These are phyloP conservation scores for Lycaena phlaeas DNA, from an alignment of 2,888 invertebrate genomes.

Conservation along the genomic window DNA sequence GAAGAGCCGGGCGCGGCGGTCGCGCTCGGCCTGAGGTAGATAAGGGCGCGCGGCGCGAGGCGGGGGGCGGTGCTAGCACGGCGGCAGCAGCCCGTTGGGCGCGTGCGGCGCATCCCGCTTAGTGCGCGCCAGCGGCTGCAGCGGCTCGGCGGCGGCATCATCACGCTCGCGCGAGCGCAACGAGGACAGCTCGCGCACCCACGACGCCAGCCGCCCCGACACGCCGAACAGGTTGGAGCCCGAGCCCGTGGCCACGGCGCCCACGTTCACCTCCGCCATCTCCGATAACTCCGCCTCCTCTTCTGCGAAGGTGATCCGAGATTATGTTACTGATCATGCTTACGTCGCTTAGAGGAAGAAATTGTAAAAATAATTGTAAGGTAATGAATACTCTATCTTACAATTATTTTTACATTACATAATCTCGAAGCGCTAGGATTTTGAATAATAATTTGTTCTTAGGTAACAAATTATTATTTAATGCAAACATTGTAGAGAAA, in stretches of 20 bases:
- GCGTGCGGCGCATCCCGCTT: slow-evolving; percentile 22
- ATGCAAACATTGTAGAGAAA: no score
- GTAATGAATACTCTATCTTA: no score
- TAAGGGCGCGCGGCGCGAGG: slow-evolving; percentile 17
- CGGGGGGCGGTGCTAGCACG: background rate
- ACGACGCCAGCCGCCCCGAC: slow-evolving; percentile 62
- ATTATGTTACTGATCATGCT: no score
- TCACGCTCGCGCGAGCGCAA: slow-evolving; percentile 49
- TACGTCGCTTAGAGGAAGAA: no score
- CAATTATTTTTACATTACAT: no score
- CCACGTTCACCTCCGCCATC: slow-evolving; percentile 56
- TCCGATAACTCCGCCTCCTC: slow-evolving; percentile 55
- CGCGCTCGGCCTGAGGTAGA: slow-evolving; percentile 41
- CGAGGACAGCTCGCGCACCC: slow-evolving; percentile 65
- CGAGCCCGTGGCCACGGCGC: slow-evolving; percentile 61
- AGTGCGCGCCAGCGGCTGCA: slow-evolving; percentile 29
- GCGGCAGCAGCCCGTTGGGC: slow-evolving; percentile 38
- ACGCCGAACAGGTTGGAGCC: slow-evolving; percentile 67
- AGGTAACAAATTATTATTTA: no score
- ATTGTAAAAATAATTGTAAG: no score
- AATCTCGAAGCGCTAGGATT: no score
- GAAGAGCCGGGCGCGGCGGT: slow-evolving; percentile 41
- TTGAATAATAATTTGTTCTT: no score
- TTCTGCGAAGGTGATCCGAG: no score
- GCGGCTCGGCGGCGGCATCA: slow-evolving; percentile 51